Percentiles rank a stretch among this genome's conserved stretches.
Conservation (phyloP, 2,797 vertebrate genomes). For the Galaxias olidus region DNA sequence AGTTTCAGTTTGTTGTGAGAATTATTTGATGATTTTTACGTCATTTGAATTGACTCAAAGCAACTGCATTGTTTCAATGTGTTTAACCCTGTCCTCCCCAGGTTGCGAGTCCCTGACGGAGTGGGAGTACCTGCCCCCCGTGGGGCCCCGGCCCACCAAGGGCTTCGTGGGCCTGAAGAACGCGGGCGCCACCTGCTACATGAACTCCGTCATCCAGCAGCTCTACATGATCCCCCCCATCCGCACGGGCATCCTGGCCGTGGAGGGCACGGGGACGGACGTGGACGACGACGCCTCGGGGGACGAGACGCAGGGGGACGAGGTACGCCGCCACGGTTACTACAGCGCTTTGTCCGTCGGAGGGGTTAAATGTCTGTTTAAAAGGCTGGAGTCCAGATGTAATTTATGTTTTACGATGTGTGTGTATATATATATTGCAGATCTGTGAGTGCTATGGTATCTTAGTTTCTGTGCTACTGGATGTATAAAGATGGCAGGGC, state of each 20-base stretch:
- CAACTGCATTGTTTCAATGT: background rate
- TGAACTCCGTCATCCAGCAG: constrained; percentile 92
- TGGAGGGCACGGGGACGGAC: constrained; percentile 88
- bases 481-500: no score
- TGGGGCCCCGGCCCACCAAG: constrained; percentile 86
- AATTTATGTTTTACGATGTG: no score
- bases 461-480: no score
- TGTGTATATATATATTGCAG: no score
- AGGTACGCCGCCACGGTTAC: constrained; percentile 64
- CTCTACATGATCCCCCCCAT: constrained; percentile 91
- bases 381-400: no score
- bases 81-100: constrained; percentile 36
- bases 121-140: constrained; percentile 89
- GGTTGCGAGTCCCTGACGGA: constrained; percentile 89
- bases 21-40: no score
- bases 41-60: background rate
- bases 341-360: background rate
- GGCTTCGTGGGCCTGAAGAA: constrained; percentile 91
- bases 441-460: no score
- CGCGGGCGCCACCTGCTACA: constrained; percentile 89
- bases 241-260: constrained; percentile 87
- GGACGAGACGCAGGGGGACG: constrained; percentile 89
- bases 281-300: constrained; percentile 90
- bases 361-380: no score
- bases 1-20: no score